Base-by-base conservation (phyloP, 2,888 invertebrate species). In the Dermolepida albohirtum region DNA sequence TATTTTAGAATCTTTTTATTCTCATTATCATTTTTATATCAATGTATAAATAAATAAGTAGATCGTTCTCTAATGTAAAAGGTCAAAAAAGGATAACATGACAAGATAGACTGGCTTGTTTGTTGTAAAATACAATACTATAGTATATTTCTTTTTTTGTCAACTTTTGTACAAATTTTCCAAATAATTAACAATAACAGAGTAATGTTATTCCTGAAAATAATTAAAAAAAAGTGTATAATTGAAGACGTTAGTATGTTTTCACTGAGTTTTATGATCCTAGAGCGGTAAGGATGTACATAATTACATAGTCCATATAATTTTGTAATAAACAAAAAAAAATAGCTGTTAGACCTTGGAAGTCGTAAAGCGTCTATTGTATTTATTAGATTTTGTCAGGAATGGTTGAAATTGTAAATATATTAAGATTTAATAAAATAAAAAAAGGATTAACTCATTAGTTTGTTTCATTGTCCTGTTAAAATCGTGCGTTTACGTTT, bases 351-450 rank as follows among this genome's bases (percentile, higher is more conserved):
- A 62, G 59, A 47, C 59, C 59, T 47, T 62, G 29, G 47, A 44
- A 47, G 34, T 62, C 47, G 51, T 64, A 50, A 64, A 64, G 64
- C 64, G 41, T 64, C 64, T 64, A 43, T 64, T 64, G 54, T 64
- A 52, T 64, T 64, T 64, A 52, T 64, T 64, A 52, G 54, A 64
- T 52, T 52, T 64, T 64, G 64, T 64, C 54, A 64, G 44, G 54
- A 52, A 64, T 54, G 51, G 54, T 64, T 64, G 44, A 64, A 64
- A 34, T 17, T 64, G 64, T 64, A 52, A 64, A 64, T 64, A 51
- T 51, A 51, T 64, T 64, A 41, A 64, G 50, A 64, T 64, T 64
- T 51, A 64, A 51, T 52, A 50, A 64, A 64, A 64, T 51, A 64
- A 43, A 29, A 55, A 55, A 62, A 59, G 34, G 47, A 62, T 62